Percentiles rank a stretch among this genome's conserved stretches.
These are phyloP conservation scores for Pimpla rufipes DNA, from an alignment of 2,888 invertebrate species.

Conservation along the genomic window DNA sequence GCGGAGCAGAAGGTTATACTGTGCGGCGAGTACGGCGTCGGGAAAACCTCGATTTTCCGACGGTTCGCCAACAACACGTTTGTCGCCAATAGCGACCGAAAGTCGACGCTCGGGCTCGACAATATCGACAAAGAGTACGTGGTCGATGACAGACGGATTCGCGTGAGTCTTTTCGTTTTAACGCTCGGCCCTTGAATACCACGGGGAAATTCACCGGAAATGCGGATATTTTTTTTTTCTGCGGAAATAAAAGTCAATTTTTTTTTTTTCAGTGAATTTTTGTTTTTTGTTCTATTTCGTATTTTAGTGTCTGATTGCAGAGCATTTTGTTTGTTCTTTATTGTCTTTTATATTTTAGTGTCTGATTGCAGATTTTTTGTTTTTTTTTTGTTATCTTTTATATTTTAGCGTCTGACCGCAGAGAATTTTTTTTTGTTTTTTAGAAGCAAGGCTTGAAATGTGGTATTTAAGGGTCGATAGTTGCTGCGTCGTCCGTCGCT, in stretches of 20 bases:
- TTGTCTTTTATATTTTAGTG: too few relatives aligned
- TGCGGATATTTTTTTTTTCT: background rate
- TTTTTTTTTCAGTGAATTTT: background rate
- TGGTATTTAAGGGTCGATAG: conserved; percentile 8
- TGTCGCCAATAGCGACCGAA: conserved; percentile 92
- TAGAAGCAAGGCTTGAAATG: background rate
- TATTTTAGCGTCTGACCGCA: background rate
- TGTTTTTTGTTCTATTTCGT: too few relatives aligned
- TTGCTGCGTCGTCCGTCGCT: background rate
- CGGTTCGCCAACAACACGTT: conserved; percentile 96
- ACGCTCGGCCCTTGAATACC: background rate
- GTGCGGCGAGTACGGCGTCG: conserved; percentile 98
- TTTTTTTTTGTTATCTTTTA: background rate
- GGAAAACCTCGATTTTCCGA: conserved; percentile 97
- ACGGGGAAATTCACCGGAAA: background rate
- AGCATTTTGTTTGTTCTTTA: too few relatives aligned
- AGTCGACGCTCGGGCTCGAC: conserved; percentile 96
- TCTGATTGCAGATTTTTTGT: background rate
- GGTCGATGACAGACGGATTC: conserved; percentile 91
- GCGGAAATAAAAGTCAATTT: background rate
- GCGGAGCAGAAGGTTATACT: conserved; percentile 96
- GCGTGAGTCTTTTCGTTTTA: conserved; percentile 87
- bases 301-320: too few relatives aligned
- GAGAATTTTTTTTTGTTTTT: background rate
- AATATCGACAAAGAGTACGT: conserved; percentile 94